Evolutionary conservation across 2,797 vertebrate genomes (phyloP), one percentile per base, ranked within the genome.

Genomic region (Otolemur crassicaudatus): DNA sequence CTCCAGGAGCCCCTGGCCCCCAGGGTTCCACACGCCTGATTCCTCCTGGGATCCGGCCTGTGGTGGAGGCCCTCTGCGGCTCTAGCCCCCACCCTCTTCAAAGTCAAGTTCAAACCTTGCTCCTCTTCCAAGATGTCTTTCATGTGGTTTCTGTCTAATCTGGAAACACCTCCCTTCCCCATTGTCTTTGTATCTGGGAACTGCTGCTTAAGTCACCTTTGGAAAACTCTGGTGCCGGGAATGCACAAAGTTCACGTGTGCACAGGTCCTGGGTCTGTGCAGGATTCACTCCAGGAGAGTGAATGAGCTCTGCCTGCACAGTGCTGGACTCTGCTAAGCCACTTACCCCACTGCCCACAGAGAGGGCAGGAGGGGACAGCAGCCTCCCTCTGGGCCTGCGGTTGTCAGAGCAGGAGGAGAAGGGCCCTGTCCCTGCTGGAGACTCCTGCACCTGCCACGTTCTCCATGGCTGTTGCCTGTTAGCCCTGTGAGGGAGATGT

Each of bases 61-160:
- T 23, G 27, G 65, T 34, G 0, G 29, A 17, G 89, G 80, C 81
- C 72, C 94, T 67, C 2, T 0, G 1, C 3, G 4, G 53, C 40
- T 25, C 77, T 90, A 19, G 87, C 73, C 91, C 69, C 96, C 88
- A 7, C 96, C 96, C 85, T 5, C 67, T 17, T 4, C 87, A 4
- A 43, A 95, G 91, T 97, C 97, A 95, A 94, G 96, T 96, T 75
- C 86, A 83, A 86, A 95, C 97, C 84, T 25, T 7, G 43, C 79
- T 81, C 84, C 67, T 60, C 58, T 82, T 88, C 83, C 65, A 3
- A 27, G n/a, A 89, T 3, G 7, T 20, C 97, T 97, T 98, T 97
- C 94, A 97, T 96, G 96, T 97, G 96, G 97, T 91, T 97, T 96
- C 90, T 10, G 1, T 49, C 92, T 95, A 94, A 97, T 90, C 96